phyloP scores from a whole-genome alignment of 2,888 invertebrate genomes.

The Dermolepida albohirtum region DNA sequence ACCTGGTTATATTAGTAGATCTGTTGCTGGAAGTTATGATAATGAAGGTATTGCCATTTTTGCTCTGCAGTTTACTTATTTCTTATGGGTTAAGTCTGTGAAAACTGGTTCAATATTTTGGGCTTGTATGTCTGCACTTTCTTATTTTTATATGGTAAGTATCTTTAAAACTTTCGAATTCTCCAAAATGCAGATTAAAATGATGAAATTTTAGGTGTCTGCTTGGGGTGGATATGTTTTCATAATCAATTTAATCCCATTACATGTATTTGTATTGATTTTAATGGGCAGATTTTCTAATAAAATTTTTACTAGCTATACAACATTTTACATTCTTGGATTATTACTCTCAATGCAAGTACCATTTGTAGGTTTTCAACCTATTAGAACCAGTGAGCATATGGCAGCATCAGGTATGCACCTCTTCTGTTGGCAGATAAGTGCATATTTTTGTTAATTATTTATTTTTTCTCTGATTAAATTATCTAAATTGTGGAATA shows the following conservation, averaged over 20 bases:
- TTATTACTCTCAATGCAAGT: conserved; percentile 97
- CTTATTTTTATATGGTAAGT: conserved; percentile 99
- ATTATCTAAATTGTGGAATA: too few species aligned
- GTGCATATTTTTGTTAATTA: too few species aligned
- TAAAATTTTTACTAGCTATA: conserved; percentile 93
- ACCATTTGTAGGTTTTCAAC: conserved; percentile 97
- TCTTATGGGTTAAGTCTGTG: conserved; percentile 96
- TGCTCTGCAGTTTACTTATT: conserved; percentile 98
- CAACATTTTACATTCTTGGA: conserved; percentile 96
- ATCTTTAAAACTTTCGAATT: not conserved
- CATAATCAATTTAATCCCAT: conserved; percentile 98
- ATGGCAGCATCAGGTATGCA: conserved; percentile 93
- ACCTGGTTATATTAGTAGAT: conserved; percentile 98
- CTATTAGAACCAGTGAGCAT: conserved; percentile 98
- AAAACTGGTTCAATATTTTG: conserved; percentile 98
- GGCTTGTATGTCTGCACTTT: conserved; percentile 92
- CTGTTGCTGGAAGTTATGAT: conserved; percentile 99
- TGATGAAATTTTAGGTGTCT: conserved; percentile 76
- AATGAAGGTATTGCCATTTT: conserved; percentile 99
- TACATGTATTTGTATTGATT: conserved; percentile 95
- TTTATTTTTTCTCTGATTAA: too few species aligned
- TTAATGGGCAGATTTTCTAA: conserved; percentile 96
- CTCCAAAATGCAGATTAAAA: too few species aligned
- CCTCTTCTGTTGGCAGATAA: not conserved
- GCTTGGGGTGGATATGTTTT: conserved; percentile 99